phyloP scores from a whole-genome alignment of 2,888 invertebrate species.

The Acrocera orbiculus region DNA sequence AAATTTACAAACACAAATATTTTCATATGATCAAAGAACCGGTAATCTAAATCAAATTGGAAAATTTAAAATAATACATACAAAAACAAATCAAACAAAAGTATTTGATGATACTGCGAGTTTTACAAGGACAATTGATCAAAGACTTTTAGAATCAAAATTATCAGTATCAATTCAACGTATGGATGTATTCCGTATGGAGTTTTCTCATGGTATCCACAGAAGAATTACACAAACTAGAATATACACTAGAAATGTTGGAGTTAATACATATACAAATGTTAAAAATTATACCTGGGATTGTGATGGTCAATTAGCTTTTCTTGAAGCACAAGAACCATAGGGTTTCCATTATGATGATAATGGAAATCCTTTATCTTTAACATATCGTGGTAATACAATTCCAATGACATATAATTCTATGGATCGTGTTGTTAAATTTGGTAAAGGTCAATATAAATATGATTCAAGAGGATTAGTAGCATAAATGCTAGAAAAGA shows the following conservation, averaged over 20 bases:
- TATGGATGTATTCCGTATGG: slow-evolving; percentile 78
- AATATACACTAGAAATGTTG: slow-evolving; percentile 75
- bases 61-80: slow-evolving; percentile 60
- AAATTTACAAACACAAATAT: slow-evolving; percentile 58
- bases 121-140: slow-evolving; percentile 60
- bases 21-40: slow-evolving; percentile 61
- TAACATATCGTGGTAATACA: slow-evolving; percentile 73
- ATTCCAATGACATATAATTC: slow-evolving; percentile 87
- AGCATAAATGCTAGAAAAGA: slow-evolving; percentile 84
- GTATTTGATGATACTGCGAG: slow-evolving; percentile 76
- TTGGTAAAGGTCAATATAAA: slow-evolving; percentile 79
- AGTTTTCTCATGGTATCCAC: slow-evolving; percentile 70
- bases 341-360: slow-evolving; percentile 87
- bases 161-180: slow-evolving; percentile 71
- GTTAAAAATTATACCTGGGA: slow-evolving; percentile 92
- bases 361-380: slow-evolving; percentile 78
- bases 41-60: slow-evolving; percentile 67
- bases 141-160: slow-evolving; percentile 62
- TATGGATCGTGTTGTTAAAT: slow-evolving; percentile 80
- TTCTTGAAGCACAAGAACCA: slow-evolving; percentile 84
- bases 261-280: slow-evolving; percentile 76
- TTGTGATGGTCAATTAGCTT: slow-evolving; percentile 76
- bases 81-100: slow-evolving; percentile 65
- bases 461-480: slow-evolving; percentile 82
- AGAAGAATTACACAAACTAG: slow-evolving; percentile 72